Conservation (phyloP, 2,888 invertebrate genomes). For the Dyspetes luteomarginatus region DNA sequence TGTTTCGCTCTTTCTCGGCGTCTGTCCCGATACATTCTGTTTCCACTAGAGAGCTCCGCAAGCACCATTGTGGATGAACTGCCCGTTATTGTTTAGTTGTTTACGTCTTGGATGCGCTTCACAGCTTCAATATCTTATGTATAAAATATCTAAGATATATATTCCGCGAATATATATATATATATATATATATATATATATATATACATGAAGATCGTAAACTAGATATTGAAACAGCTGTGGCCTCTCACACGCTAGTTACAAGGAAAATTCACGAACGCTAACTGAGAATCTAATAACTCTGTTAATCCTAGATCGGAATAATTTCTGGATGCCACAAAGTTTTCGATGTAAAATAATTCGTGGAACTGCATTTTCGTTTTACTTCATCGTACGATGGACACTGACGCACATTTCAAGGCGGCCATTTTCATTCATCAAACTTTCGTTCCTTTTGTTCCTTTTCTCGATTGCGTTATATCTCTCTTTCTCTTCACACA, state of each 20-base stretch:
- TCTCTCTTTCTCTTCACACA: neutral
- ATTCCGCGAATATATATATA: conserved; percentile 12
- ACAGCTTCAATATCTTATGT: conserved; percentile 20
- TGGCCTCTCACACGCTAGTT: conserved; percentile 45
- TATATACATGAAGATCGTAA: conserved; percentile 3
- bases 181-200: conserved; percentile 15
- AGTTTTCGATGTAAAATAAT: conserved; percentile 40
- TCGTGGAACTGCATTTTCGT: conserved; percentile 13
- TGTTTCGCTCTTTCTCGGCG: neutral
- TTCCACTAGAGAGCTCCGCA: conserved; percentile 33
- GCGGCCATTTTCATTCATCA: neutral
- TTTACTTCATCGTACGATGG: neutral
- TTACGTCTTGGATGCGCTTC: conserved; percentile 31
- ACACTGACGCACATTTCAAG: neutral
- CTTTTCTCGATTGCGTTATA: neutral
- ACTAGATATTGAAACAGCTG: conserved; percentile 47
- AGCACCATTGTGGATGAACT: conserved; percentile 1
- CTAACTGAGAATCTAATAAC: conserved; percentile 23
- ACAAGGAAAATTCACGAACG: conserved; percentile 44
- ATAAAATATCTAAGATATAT: conserved; percentile 6
- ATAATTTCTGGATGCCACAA: conserved; percentile 26
- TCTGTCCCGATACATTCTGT: conserved; percentile 39
- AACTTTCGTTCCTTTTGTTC: neutral
- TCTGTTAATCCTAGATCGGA: conserved; percentile 1
- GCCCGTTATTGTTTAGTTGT: conserved; percentile 48